Percentiles rank a stretch among this genome's conserved stretches.
phyloP scores from a whole-genome alignment of 2,113 vertebrate genomes.

The Myotis lucifugus region DNA sequence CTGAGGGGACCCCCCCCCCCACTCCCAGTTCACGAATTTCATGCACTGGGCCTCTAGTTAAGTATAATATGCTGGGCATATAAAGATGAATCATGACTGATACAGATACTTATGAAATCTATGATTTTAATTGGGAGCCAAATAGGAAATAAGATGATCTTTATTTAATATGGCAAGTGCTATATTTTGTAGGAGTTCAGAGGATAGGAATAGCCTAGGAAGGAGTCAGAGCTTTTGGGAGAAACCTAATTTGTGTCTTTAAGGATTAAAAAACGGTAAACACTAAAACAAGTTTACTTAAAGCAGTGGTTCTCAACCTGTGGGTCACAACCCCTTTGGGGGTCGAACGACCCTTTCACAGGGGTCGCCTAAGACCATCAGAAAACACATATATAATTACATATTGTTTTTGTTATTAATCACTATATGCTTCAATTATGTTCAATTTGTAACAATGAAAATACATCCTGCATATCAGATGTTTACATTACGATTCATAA shows the following conservation, averaged over 20 bases:
- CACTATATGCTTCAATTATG: no score
- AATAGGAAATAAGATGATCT: not conserved
- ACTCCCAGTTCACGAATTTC: no score
- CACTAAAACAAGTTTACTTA: not conserved
- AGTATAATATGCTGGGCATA: not conserved
- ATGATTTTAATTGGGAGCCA: conserved; percentile 14
- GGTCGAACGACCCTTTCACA: no score
- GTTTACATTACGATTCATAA: no score
- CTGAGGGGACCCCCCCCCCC: no score
- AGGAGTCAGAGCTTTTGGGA: not conserved
- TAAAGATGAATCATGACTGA: not conserved
- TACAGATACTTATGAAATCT: not conserved
- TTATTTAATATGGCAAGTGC: not conserved
- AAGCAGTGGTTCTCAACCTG: not conserved
- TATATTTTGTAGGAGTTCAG: not conserved
- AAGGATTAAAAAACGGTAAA: not conserved
- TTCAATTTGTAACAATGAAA: no score
- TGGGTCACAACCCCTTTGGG: no score
- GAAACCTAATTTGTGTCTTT: not conserved
- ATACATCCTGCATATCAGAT: no score
- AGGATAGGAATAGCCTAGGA: not conserved
- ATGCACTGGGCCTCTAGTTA: not conserved
- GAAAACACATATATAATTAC: no score
- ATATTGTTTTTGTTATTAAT: no score
- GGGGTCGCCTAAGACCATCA: no score